Conservation (phyloP, 1,140 invertebrate species). For the Xylocopa sonorina region DNA sequence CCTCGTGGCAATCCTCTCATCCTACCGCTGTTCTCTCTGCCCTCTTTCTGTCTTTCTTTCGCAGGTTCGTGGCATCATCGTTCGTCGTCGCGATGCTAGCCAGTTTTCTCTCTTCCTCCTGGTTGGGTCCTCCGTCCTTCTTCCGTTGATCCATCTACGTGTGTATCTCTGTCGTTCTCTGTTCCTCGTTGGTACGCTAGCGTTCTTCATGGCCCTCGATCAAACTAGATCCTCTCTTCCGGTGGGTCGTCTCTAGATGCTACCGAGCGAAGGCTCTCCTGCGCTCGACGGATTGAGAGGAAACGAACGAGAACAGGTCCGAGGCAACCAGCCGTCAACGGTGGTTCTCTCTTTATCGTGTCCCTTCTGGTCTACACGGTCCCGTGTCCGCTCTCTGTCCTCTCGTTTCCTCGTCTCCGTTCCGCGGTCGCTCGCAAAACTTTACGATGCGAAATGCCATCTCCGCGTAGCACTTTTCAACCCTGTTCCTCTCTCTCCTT, state of each 20-base stretch:
- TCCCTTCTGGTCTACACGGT: slow-evolving; percentile 39
- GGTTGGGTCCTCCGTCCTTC: not conserved
- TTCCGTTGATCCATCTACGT: not conserved
- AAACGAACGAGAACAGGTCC: slow-evolving; percentile 77
- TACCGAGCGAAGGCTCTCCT: slow-evolving; percentile 35
- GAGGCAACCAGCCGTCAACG: slow-evolving; percentile 76
- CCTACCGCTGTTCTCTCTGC: slow-evolving; percentile 47
- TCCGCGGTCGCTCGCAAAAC: slow-evolving; percentile 71
- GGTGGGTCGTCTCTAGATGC: not conserved
- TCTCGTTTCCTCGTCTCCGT: slow-evolving; percentile 38
- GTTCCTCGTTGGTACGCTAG: not conserved
- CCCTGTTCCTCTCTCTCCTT: not conserved
- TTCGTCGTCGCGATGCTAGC: slow-evolving; percentile 32
- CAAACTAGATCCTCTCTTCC: slow-evolving; percentile 48
- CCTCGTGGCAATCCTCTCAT: slow-evolving; percentile 62
- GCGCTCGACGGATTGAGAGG: slow-evolving; percentile 74
- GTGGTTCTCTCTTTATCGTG: slow-evolving; percentile 55
- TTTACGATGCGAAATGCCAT: slow-evolving; percentile 75
- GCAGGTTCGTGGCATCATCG: slow-evolving; percentile 35
- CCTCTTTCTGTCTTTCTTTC: slow-evolving; percentile 42
- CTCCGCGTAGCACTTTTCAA: slow-evolving; percentile 62
- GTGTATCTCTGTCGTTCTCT: slow-evolving; percentile 19
- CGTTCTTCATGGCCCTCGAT: slow-evolving; percentile 41
- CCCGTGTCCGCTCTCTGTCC: slow-evolving; percentile 29
- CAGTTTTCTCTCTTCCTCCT: slow-evolving; percentile 17